Evolutionary conservation across 2,113 vertebrate species (phyloP), one percentile per base, ranked within the genome.

Genomic region (Scomber colias): DNA sequence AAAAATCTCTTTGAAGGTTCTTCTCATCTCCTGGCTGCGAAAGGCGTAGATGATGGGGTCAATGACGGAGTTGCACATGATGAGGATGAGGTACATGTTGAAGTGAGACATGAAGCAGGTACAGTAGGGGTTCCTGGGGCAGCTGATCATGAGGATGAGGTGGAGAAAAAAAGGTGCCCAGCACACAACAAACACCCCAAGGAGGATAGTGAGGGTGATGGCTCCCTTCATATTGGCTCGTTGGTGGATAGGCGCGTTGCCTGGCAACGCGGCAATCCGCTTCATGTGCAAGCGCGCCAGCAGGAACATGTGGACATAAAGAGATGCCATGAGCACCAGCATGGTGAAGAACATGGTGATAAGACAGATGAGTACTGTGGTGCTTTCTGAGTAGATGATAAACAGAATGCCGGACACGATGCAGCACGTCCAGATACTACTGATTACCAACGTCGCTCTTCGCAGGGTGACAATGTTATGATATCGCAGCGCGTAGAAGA

Each of bases 101-200:
- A 99, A 99, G 81, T 99, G 97, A 17, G 97, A 98, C 97, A 99
- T 99, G 92, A 98, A 99, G 67, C 97, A 99, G 46, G 97, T 94
- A 74, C 97, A 99, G 87, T 99, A 99, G 16, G 97, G 97, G 57
- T 98, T 99, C 65, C 96, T 93, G 44, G 97, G 97, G 61, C 97
- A 99, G 31, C 96, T 96, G 90, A 99, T 97, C 75, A 98, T 97
- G 87, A 99, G 96, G 70, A 97, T 96, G 50, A 99, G 92, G 75
- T 99, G 97, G 7, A 98, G 94, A 84, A 99, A 98, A 78, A 99
- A 98, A 0, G 97, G 97, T 17, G 97, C 97, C 97, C 97, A 99
- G 92, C 97, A 99, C 30, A 98, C 97, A 0, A 99, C 96, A 56
- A 99, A 98, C 66, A 98, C 97, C 14, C 97, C 97, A 0, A 99